Evolutionary conservation across 2,797 vertebrate genomes (phyloP).

Genomic region (Neopelma chrysocephalum): DNA sequence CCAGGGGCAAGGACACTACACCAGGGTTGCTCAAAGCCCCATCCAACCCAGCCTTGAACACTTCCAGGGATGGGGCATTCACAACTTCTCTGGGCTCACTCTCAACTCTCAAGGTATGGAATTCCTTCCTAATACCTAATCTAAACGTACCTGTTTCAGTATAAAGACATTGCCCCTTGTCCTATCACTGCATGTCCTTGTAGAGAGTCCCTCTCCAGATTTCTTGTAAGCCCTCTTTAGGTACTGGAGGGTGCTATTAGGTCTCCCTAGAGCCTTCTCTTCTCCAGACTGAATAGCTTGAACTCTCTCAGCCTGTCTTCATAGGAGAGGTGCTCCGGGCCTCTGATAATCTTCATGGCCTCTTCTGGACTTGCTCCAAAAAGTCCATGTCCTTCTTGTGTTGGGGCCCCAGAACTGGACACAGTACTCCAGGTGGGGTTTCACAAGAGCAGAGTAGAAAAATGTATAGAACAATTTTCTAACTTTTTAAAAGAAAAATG

Average conservation of each 20-base stretch:
- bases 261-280: background rate
- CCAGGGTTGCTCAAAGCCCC: background rate
- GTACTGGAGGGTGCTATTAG: background rate
- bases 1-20: background rate
- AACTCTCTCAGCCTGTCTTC: background rate
- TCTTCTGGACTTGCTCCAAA: background rate
- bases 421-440: background rate
- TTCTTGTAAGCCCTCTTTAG: background rate
- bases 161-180: background rate
- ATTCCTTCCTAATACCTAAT: background rate
- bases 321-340: background rate
- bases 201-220: background rate
- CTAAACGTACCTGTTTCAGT: background rate
- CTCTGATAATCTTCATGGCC: background rate
- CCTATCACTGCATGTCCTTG: background rate
- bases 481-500: background rate
- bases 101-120: background rate
- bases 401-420: background rate
- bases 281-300: background rate
- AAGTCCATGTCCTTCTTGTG: background rate
- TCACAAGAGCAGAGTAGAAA: background rate
- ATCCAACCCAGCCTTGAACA: background rate
- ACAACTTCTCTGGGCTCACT: background rate
- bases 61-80: background rate
- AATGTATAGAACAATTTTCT: background rate